Conservation (phyloP, 2,888 invertebrate genomes). For the Platycheirus albimanus region DNA sequence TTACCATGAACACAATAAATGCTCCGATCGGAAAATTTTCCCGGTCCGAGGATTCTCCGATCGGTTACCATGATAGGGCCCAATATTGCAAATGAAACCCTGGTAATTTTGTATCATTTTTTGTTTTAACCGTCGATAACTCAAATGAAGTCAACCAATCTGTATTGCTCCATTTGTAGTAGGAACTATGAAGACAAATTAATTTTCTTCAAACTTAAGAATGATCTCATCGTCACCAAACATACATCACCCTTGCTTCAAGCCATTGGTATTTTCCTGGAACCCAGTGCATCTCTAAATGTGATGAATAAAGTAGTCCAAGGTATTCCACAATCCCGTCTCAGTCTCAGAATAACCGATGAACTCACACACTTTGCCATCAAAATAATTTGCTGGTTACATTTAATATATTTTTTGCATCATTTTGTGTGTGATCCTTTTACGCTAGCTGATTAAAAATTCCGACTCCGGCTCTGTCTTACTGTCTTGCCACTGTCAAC, state of each 20-base stretch:
- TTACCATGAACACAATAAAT: no score
- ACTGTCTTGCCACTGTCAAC: constrained; percentile 44
- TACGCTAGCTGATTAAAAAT: constrained; percentile 47
- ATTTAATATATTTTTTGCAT: constrained; percentile 13
- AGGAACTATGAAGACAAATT: not conserved
- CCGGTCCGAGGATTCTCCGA: no score
- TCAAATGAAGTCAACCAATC: no score
- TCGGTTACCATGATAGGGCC: no score
- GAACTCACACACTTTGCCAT: constrained; percentile 38
- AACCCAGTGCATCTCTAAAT: constrained; percentile 58
- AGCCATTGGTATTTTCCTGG: constrained; percentile 53
- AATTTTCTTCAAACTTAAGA: not conserved
- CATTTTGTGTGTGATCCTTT: constrained; percentile 47
- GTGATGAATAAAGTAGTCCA: constrained; percentile 54
- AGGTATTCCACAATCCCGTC: constrained; percentile 58
- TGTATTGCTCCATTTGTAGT: no score
- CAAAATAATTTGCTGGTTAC: constrained; percentile 10
- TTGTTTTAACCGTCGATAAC: no score
- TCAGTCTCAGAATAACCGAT: constrained; percentile 49
- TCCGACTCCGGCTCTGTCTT: constrained; percentile 55
- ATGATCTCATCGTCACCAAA: constrained; percentile 60
- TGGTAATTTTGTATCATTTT: no score
- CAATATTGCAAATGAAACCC: no score
- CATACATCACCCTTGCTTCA: constrained; percentile 45
- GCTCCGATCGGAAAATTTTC: no score